These are phyloP conservation scores for Acanthisitta chloris DNA, from an alignment of 2,113 vertebrate species.

Conservation along the genomic window DNA sequence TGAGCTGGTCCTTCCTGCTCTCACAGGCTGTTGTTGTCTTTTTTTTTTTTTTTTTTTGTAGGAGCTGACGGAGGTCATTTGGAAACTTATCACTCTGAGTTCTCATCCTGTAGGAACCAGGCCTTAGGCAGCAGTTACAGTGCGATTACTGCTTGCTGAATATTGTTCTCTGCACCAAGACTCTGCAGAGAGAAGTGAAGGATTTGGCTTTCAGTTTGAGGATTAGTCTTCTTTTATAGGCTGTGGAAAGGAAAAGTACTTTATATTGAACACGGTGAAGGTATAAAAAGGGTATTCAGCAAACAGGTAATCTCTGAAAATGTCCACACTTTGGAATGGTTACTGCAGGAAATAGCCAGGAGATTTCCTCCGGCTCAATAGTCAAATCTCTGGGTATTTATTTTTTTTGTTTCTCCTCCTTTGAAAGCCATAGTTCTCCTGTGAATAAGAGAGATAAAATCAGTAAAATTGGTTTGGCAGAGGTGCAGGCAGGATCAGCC, in stretches of 20 bases:
- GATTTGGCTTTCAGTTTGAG: background rate
- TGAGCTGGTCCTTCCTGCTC: background rate
- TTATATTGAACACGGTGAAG: background rate
- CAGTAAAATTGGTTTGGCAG: background rate
- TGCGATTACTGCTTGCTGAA: background rate
- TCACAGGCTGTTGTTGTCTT: background rate
- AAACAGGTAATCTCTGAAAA: constrained; percentile 13
- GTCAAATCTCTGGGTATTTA: background rate
- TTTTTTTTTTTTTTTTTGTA: background rate
- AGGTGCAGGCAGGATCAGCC: background rate
- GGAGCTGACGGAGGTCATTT: background rate
- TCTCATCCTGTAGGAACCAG: background rate
- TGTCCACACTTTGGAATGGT: background rate
- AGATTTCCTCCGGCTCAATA: background rate
- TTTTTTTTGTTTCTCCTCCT: background rate
- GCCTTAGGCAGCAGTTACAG: background rate
- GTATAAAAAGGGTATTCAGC: background rate
- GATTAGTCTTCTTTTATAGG: background rate
- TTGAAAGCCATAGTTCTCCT: background rate
- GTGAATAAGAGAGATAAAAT: background rate
- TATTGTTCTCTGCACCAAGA: background rate
- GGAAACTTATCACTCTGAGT: background rate
- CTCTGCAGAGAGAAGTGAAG: background rate
- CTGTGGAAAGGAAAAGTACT: background rate
- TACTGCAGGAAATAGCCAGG: background rate